Percentiles rank a stretch among this genome's conserved stretches.
Conservation (phyloP, 2,113 vertebrate genomes). For the Deroptyus accipitrinus region DNA sequence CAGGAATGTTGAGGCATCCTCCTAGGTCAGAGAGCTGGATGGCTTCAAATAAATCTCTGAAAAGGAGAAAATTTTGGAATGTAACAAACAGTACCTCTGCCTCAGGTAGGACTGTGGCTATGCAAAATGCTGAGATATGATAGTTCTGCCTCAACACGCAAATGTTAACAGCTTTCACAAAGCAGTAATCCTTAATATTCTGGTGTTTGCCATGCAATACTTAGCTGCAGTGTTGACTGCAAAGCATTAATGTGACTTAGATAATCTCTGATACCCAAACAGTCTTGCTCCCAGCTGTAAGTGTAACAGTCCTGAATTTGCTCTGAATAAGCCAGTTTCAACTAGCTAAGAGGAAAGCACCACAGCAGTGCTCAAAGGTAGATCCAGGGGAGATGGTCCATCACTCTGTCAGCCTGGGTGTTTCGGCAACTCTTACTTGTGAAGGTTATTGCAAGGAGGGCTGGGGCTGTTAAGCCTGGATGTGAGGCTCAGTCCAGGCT, state of each 20-base stretch:
- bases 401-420: not conserved
- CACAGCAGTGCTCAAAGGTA: accelerated
- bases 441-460: not conserved
- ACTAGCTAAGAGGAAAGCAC: not conserved
- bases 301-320: not conserved
- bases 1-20: not conserved
- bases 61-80: not conserved
- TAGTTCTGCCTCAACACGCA: not conserved
- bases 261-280: not conserved
- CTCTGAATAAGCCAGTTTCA: not conserved
- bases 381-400: not conserved
- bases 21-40: not conserved
- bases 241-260: not conserved
- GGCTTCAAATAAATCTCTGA: not conserved
- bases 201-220: not conserved
- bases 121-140: not conserved
- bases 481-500: not conserved
- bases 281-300: not conserved
- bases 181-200: not conserved
- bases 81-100: not conserved
- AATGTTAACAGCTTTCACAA: accelerated
- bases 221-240: not conserved
- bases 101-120: not conserved
- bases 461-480: not conserved
- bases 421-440: not conserved